Evolutionary conservation across 2,797 vertebrate genomes (phyloP), one percentile per base, ranked within the genome.

Genomic region (Chelonia mydas): DNA sequence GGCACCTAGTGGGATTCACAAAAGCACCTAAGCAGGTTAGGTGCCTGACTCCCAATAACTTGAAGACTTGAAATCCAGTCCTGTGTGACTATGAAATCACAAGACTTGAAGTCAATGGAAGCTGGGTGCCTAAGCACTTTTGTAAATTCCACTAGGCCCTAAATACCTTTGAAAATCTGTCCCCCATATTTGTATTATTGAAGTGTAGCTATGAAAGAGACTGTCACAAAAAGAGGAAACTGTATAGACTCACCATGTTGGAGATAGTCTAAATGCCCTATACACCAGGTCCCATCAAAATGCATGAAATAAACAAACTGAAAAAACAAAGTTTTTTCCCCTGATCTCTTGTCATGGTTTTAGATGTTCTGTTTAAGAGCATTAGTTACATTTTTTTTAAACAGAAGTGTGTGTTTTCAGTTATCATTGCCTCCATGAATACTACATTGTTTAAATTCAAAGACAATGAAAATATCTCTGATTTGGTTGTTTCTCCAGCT

Each of bases 1-100:
- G 74, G 86, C 33, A 33, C 59, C 31, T 28, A 10, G 54, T 84
- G 83, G 12, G 28, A 89, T 93, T 94, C n/a, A 79, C 51, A 81
- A 57, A 72, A 28, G 81, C 3, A 2, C 74, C 13, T 8, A 92
- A 86, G 25, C 7, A 5, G 5, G 57, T 87, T 57, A 91, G 91
- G 86, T 76, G 53, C 53, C 81, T 11, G n/a, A 79, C 88, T 86
- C 89, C 51, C 91, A 17, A 50, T 80, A 78, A 16, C 5, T 84
- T 27, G 47, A 89, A 92, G 89, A 49, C 11, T 80, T 87, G 50
- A 41, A 6, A 15, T 84, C 17, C 77, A 50, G 27, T 41, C 57
- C 57, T 6, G 5, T 1, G 2, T 55, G 21, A 82, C 1, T 3
- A 5, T 6, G 6, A 8, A 59, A 74, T 33, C 74, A 13, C 53